These are phyloP conservation scores for Saturnia japonica DNA, from an alignment of 2,888 invertebrate genomes.

Conservation along the genomic window DNA sequence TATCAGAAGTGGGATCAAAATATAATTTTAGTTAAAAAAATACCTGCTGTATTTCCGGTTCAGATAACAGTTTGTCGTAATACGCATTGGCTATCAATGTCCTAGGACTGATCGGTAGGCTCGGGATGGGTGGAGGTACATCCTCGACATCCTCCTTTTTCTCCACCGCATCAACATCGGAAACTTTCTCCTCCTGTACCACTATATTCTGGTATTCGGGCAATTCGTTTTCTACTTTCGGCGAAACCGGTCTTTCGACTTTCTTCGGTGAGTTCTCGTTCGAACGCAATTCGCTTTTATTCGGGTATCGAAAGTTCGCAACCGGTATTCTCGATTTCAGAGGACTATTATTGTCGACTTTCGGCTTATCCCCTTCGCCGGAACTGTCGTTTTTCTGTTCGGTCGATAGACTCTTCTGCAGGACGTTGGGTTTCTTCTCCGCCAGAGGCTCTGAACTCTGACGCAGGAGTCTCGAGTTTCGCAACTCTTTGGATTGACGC, in stretches of 20 bases:
- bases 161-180: constrained; percentile 35
- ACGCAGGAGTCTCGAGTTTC: constrained; percentile 61
- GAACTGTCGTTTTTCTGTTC: constrained; percentile 59
- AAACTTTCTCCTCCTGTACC: constrained; percentile 40
- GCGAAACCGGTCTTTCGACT: constrained; percentile 28
- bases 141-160: constrained; percentile 54
- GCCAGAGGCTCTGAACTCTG: constrained; percentile 71
- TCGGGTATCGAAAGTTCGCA: constrained; percentile 74
- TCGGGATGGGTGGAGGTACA: constrained; percentile 74
- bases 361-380: constrained; percentile 35
- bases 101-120: constrained; percentile 72
- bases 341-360: constrained; percentile 52
- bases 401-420: constrained; percentile 70
- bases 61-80: constrained; percentile 87
- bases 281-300: constrained; percentile 65
- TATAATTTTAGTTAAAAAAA: not conserved
- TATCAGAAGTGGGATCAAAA: not conserved
- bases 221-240: constrained; percentile 33
- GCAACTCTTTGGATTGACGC: constrained; percentile 66
- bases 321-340: constrained; percentile 72
- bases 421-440: constrained; percentile 53
- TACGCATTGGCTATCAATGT: constrained; percentile 87
- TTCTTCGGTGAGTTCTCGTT: constrained; percentile 67
- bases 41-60: constrained; percentile 89
- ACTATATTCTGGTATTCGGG: constrained; percentile 73